phyloP scores from a whole-genome alignment of 64 coral and sea anemone genomes.

The Hydrozoanthus tunicans region DNA sequence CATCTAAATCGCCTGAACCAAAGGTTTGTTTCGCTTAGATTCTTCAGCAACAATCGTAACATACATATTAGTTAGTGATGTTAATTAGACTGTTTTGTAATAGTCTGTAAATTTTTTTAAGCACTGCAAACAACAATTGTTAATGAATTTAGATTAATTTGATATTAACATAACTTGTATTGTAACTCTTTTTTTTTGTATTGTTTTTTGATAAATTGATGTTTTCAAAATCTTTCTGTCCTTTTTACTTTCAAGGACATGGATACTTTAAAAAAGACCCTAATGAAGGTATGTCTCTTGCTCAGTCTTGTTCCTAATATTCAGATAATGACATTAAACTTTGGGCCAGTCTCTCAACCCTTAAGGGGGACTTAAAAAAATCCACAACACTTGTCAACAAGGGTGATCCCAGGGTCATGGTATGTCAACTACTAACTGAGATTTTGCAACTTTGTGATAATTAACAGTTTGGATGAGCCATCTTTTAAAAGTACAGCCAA shows the following conservation, averaged over 20 bases:
- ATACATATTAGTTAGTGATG: neutral
- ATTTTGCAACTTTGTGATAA: too few species aligned
- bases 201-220: neutral
- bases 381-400: too few species aligned
- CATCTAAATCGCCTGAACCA: neutral
- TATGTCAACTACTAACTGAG: too few species aligned
- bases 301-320: too few species aligned
- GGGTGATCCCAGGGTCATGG: too few species aligned
- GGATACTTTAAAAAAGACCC: neutral
- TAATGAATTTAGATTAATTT: too few species aligned
- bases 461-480: too few species aligned
- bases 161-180: neutral
- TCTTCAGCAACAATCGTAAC: neutral
- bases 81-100: neutral
- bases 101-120: neutral
- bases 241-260: conserved; percentile 5
- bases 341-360: too few species aligned
- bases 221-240: neutral
- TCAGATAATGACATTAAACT: too few species aligned
- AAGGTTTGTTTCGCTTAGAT: neutral
- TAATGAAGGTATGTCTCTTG: conserved; percentile 2
- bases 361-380: too few species aligned
- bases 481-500: too few species aligned
- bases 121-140: too few species aligned
- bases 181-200: neutral